These are phyloP conservation scores for Psammodynastes pulverulentus DNA, from an alignment of 2,113 vertebrate genomes.

Conservation along the genomic window DNA sequence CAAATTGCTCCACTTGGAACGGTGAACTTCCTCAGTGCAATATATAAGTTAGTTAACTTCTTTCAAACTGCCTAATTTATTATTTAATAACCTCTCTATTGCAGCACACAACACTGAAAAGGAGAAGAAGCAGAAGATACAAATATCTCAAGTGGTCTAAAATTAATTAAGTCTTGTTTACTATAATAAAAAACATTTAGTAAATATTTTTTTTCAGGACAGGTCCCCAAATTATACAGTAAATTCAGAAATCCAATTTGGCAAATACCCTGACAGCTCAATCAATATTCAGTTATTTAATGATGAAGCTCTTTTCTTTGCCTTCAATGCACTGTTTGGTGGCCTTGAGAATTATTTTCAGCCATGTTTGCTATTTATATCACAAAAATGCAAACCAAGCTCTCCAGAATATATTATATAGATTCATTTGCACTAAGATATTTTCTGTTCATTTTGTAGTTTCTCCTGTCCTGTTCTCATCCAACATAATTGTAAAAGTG, in stretches of 20 bases:
- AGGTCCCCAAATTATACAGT: neutral
- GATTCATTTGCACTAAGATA: neutral
- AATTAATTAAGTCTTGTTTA: neutral
- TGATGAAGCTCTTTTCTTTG: constrained; percentile 5
- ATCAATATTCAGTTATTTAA: constrained; percentile 7
- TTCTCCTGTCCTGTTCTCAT: neutral
- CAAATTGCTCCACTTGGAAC: neutral
- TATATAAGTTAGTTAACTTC: neutral
- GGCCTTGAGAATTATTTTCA: constrained; percentile 13
- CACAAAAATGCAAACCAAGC: constrained; percentile 13
- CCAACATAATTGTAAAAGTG: neutral
- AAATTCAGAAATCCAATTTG: neutral
- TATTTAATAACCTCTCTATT: constrained; percentile 15
- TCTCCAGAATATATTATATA: neutral
- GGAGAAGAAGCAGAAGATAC: neutral
- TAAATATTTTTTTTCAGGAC: neutral
- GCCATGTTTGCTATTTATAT: constrained; percentile 10
- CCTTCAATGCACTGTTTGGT: constrained; percentile 1
- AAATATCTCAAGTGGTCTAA: neutral
- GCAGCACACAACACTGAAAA: neutral
- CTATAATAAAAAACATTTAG: neutral
- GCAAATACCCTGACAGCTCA: constrained; percentile 1
- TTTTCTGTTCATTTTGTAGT: constrained; percentile 4
- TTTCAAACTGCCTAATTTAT: constrained; percentile 15
- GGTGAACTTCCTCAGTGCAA: neutral